Percentiles rank a stretch among this genome's conserved stretches.
These are phyloP conservation scores for Lithophane leautieri DNA, from an alignment of 2,888 invertebrate genomes.

Conservation along the genomic window DNA sequence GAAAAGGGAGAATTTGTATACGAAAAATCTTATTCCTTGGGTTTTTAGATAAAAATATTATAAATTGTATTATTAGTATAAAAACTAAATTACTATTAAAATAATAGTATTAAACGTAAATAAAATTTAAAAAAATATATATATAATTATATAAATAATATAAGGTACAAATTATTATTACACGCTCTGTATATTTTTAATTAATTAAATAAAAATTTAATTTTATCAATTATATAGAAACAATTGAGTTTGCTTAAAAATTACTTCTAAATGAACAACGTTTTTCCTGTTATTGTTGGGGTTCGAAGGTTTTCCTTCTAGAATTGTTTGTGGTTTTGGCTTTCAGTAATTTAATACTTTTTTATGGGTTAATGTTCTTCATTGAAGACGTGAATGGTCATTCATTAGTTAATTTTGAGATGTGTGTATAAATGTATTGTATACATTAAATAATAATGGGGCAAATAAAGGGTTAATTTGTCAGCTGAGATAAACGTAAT, in stretches of 20 bases:
- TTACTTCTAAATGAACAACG: background rate
- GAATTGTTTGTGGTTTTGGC: background rate
- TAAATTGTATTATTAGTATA: too few relatives aligned
- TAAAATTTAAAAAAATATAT: too few relatives aligned
- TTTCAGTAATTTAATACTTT: slow-evolving; percentile 11
- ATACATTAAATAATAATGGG: too few relatives aligned
- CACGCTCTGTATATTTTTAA: background rate
- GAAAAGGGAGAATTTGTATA: too few relatives aligned
- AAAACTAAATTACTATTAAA: too few relatives aligned
- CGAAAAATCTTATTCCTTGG: too few relatives aligned
- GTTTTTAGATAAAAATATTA: too few relatives aligned
- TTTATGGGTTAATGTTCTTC: background rate
- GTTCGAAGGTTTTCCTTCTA: background rate
- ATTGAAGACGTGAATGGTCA: background rate
- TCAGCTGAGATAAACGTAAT: background rate
- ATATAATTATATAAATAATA: too few relatives aligned
- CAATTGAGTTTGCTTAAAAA: too few relatives aligned
- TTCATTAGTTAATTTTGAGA: slow-evolving; percentile 5
- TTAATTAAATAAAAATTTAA: background rate
- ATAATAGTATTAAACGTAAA: too few relatives aligned
- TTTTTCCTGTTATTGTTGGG: background rate
- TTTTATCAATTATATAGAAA: too few relatives aligned
- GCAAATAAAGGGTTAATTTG: background rate
- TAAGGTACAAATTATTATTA: background rate
- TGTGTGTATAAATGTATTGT: too few relatives aligned